A percentile compares a stretch with the other conserved stretches of the same genome.
These are phyloP conservation scores for Callorhinus ursinus DNA, from an alignment of 2,113 vertebrate species.

Conservation along the genomic window DNA sequence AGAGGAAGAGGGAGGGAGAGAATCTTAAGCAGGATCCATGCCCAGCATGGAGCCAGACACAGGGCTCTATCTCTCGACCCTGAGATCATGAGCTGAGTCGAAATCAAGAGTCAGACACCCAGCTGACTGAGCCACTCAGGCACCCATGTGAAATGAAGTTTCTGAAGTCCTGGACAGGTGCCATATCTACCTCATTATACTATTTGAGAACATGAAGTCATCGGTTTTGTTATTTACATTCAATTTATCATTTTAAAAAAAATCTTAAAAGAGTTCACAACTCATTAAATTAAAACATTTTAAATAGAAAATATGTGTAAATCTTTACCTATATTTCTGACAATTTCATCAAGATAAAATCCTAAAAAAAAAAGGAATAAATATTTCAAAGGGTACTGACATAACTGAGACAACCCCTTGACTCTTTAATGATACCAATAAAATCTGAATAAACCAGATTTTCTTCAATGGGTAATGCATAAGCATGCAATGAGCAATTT, in stretches of 20 bases:
- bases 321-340: not conserved
- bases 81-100: too few relatives aligned
- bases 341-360: not conserved
- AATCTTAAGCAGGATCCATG: too few relatives aligned
- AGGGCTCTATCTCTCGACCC: too few relatives aligned
- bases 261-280: not conserved
- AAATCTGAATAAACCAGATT: not conserved
- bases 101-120: too few relatives aligned
- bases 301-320: not conserved
- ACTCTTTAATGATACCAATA: not conserved
- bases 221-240: not conserved
- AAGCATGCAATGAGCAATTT: not conserved
- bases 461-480: not conserved
- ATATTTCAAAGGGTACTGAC: not conserved
- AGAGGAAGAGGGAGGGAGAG: too few relatives aligned
- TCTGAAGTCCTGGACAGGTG: not conserved
- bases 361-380: not conserved
- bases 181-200: not conserved
- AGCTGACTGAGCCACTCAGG: too few relatives aligned
- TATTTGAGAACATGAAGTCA: slow-evolving; percentile 12
- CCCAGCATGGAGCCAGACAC: too few relatives aligned
- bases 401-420: not conserved
- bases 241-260: not conserved
- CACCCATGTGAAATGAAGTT: not conserved
- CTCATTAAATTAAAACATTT: not conserved